A percentile compares a stretch with the other conserved stretches of the same genome.
These are phyloP conservation scores for Rhinoptilus africanus DNA, from an alignment of 2,113 vertebrate species.

Conservation along the genomic window DNA sequence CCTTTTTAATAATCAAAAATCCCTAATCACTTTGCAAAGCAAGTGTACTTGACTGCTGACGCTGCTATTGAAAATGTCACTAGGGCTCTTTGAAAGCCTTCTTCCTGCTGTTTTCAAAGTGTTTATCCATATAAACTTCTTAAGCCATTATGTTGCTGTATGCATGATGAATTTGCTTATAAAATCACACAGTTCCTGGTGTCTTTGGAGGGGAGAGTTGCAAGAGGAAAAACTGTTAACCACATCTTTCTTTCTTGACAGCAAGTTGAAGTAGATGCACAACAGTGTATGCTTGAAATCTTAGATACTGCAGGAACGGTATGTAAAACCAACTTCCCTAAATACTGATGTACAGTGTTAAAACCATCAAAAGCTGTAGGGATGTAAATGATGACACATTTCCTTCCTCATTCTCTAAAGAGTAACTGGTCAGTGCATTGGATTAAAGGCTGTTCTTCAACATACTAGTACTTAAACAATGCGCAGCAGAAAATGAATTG, in stretches of 20 bases:
- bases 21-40: slow-evolving; percentile 12
- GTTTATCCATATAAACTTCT: neutral
- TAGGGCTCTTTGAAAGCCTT: neutral
- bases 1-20: slow-evolving; percentile 33
- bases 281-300: slow-evolving; percentile 89
- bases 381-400: neutral
- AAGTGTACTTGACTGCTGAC: neutral
- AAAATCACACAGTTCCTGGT: neutral
- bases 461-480: neutral
- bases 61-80: slow-evolving; percentile 39
- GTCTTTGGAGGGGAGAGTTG: neutral
- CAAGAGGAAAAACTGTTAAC: neutral
- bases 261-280: slow-evolving; percentile 89
- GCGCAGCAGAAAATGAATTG: neutral
- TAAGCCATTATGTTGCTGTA: slow-evolving; percentile 9
- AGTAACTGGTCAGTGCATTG: neutral
- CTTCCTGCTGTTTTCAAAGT: slow-evolving; percentile 35
- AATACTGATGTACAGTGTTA: neutral
- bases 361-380: neutral
- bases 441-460: neutral
- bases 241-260: slow-evolving; percentile 55
- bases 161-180: slow-evolving; percentile 44
- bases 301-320: slow-evolving; percentile 88
- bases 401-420: neutral
- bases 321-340: slow-evolving; percentile 49